A percentile compares a stretch with the other conserved stretches of the same genome.
Evolutionary conservation across 2,888 invertebrate genomes (phyloP).

Genomic region (Eristalis pertinax): DNA sequence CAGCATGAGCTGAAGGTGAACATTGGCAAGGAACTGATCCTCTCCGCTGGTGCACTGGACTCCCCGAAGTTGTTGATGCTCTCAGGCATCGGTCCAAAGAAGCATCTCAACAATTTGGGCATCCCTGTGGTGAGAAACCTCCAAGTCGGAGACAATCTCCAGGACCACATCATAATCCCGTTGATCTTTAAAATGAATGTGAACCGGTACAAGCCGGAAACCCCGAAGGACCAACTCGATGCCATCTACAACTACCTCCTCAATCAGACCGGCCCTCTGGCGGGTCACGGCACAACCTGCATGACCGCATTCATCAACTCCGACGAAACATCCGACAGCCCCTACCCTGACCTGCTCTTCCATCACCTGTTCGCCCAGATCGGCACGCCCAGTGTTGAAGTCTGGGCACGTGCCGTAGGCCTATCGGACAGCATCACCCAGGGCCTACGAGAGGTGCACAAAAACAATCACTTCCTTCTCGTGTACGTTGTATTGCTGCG

Average conservation of each 20-base stretch:
- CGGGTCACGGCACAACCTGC: constrained; percentile 76
- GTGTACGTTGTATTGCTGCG: constrained; percentile 81
- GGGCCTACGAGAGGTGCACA: constrained; percentile 57
- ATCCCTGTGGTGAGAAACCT: constrained; percentile 73
- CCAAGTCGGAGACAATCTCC: constrained; percentile 87
- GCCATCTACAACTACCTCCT: constrained; percentile 80
- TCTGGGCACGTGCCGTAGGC: neutral
- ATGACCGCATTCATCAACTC: constrained; percentile 83
- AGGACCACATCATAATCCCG: constrained; percentile 87
- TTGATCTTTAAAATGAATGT: constrained; percentile 78
- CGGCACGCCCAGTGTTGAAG: constrained; percentile 5
- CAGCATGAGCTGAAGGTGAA: constrained; percentile 58
- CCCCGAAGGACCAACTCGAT: constrained; percentile 59
- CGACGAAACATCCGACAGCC: constrained; percentile 76
- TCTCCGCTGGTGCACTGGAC: constrained; percentile 77
- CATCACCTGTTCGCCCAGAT: constrained; percentile 78
- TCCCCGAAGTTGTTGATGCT: constrained; percentile 75
- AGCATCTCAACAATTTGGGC: constrained; percentile 64
- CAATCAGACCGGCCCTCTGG: constrained; percentile 62
- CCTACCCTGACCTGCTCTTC: constrained; percentile 82
- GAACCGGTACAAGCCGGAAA: constrained; percentile 25
- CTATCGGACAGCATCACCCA: constrained; percentile 28
- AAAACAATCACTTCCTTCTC: constrained; percentile 77
- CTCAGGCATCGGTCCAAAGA: constrained; percentile 74
- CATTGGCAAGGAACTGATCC: constrained; percentile 72